Conservation (phyloP, 2,888 invertebrate genomes). For the Caenorhabditis sp. region DNA sequence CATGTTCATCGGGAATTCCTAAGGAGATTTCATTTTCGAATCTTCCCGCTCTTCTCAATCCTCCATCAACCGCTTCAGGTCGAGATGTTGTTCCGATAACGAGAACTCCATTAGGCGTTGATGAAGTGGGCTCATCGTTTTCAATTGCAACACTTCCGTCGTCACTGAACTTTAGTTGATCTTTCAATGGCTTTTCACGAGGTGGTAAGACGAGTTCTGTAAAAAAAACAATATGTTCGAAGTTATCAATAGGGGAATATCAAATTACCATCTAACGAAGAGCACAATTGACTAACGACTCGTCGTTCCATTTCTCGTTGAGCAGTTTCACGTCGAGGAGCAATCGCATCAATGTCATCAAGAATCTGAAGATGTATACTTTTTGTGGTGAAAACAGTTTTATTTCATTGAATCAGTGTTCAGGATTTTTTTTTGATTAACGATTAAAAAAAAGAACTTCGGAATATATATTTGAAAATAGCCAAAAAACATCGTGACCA, state of each 20-base stretch:
- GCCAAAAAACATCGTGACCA: no score
- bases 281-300: slow-evolving; percentile 89
- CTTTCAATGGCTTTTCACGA: slow-evolving; percentile 47
- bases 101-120: slow-evolving; percentile 46
- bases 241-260: slow-evolving; percentile 1
- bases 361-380: slow-evolving; percentile 74
- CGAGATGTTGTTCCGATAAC: slow-evolving; percentile 94
- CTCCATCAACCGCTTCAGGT: slow-evolving; percentile 90
- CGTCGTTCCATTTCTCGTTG: slow-evolving; percentile 94
- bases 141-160: slow-evolving; percentile 50
- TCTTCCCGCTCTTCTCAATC: slow-evolving; percentile 77
- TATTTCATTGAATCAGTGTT: no score
- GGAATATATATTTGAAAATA: no score
- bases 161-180: slow-evolving; percentile 45
- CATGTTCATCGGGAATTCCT: slow-evolving; percentile 88
- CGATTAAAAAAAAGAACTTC: no score
- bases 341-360: slow-evolving; percentile 96
- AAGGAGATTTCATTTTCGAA: slow-evolving; percentile 78
- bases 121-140: slow-evolving; percentile 10
- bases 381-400: no score
- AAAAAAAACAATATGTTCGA: slow-evolving; percentile 6
- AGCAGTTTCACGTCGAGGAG: slow-evolving; percentile 86
- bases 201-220: slow-evolving; percentile 51
- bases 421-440: no score
- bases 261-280: slow-evolving; percentile 82